These are phyloP conservation scores for Oscarella lobularis DNA, from an alignment of 37 sponge, comb jelly and placozoan genomes.

Conservation along the genomic window DNA sequence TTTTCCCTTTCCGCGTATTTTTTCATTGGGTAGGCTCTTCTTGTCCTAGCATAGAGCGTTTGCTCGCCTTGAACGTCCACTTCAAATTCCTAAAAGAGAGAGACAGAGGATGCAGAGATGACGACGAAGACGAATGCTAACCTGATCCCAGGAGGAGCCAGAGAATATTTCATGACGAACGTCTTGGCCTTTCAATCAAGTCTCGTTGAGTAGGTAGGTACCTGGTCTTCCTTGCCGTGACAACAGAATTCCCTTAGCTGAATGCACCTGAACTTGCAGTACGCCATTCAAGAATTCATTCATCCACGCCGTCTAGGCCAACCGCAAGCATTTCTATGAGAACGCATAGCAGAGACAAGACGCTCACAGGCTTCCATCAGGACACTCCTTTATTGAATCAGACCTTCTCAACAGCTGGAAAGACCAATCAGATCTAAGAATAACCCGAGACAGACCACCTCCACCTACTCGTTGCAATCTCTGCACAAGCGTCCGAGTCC, in stretches of 20 bases:
- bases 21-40: constrained; percentile 50
- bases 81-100: constrained; percentile 67
- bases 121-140: constrained; percentile 3
- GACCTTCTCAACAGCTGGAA: not conserved
- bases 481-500: not conserved
- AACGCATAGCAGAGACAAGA: not conserved
- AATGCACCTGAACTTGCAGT: not conserved
- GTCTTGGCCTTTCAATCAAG: constrained; percentile 47
- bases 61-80: constrained; percentile 63
- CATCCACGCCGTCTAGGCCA: not conserved
- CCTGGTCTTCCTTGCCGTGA: not conserved
- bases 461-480: not conserved
- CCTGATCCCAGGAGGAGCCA: constrained; percentile 61
- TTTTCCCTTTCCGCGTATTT: constrained; percentile 37
- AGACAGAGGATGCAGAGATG: not conserved
- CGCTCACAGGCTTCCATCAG: not conserved
- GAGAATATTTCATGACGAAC: constrained; percentile 18
- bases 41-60: constrained; percentile 44
- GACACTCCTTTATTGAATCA: not conserved
- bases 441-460: not conserved
- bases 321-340: not conserved
- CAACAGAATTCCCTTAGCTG: not conserved
- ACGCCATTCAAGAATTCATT: not conserved
- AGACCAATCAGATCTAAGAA: not conserved
- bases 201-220: not conserved